Evolutionary conservation across 2,797 vertebrate genomes (phyloP).

Genomic region (Brotula barbata): DNA sequence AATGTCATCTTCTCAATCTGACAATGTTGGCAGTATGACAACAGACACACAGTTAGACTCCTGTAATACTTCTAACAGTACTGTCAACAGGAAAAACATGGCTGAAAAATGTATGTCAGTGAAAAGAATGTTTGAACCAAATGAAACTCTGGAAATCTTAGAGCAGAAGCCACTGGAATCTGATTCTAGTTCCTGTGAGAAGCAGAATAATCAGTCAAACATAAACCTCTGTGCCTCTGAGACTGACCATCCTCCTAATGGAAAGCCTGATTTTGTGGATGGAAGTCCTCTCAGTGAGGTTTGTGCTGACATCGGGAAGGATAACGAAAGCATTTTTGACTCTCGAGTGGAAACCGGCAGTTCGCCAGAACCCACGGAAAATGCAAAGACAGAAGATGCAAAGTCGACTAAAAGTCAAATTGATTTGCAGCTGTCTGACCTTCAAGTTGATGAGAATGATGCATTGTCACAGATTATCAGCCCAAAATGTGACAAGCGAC

Average conservation of each 20-base stretch:
- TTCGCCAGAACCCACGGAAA: constrained; percentile 2
- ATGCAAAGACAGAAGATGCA: neutral
- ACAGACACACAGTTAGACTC: constrained; percentile 13
- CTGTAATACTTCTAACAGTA: neutral
- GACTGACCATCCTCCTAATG: neutral
- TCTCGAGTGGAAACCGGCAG: constrained; percentile 2
- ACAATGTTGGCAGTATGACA: neutral
- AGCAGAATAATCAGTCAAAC: constrained; percentile 2
- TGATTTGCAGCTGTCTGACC: neutral
- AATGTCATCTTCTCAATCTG: neutral
- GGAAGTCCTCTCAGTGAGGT: neutral
- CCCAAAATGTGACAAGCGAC: neutral
- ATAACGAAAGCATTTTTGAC: neutral
- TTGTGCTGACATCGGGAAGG: neutral
- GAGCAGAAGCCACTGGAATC: constrained; percentile 6
- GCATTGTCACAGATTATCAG: neutral
- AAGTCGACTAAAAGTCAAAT: constrained; percentile 1
- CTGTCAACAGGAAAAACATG: neutral
- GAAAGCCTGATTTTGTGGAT: neutral
- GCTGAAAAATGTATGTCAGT: constrained; percentile 8
- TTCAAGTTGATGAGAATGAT: neutral
- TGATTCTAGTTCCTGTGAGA: constrained; percentile 3
- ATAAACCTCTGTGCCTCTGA: neutral
- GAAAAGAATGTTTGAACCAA: neutral
- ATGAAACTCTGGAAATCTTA: constrained; percentile 11